These are phyloP conservation scores for Danaus melanippus DNA, from an alignment of 1,140 invertebrate species.

Conservation along the genomic window DNA sequence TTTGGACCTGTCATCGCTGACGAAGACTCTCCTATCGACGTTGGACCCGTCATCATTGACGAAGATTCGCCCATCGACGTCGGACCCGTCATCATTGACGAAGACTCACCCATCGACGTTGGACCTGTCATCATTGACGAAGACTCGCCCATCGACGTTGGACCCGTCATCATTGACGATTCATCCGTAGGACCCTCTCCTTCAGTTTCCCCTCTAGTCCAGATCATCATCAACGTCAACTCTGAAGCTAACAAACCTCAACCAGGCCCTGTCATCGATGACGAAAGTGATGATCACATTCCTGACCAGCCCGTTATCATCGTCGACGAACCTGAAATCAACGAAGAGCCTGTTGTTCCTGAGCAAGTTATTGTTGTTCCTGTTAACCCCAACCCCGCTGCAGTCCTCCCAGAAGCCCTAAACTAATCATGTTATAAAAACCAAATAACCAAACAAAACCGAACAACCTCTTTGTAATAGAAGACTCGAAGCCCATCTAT, in stretches of 20 bases:
- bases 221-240: too few species aligned
- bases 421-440: too few species aligned
- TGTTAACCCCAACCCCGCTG: background rate
- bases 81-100: conserved; percentile 45
- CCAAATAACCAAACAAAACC: too few species aligned
- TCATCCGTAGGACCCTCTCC: too few species aligned
- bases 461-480: too few species aligned
- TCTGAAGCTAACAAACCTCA: conserved; percentile 1
- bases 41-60: conserved; percentile 38
- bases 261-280: conserved; percentile 27
- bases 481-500: conserved; percentile 6
- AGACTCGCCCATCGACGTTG: too few species aligned
- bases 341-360: conserved; percentile 15
- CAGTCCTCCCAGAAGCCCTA: conserved; percentile 4
- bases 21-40: conserved; percentile 4
- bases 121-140: conserved; percentile 19
- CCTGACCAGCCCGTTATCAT: conserved; percentile 17
- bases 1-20: conserved; percentile 17
- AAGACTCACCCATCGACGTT: conserved; percentile 25
- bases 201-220: too few species aligned
- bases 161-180: too few species aligned
- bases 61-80: conserved; percentile 52
- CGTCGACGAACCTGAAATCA: conserved; percentile 24
- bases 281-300: conserved; percentile 15
- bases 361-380: conserved; percentile 6